A percentile compares a stretch with the other conserved stretches of the same genome.
Evolutionary conservation across 2,888 invertebrate species (phyloP).

Genomic region (Philhelius pedissequus): DNA sequence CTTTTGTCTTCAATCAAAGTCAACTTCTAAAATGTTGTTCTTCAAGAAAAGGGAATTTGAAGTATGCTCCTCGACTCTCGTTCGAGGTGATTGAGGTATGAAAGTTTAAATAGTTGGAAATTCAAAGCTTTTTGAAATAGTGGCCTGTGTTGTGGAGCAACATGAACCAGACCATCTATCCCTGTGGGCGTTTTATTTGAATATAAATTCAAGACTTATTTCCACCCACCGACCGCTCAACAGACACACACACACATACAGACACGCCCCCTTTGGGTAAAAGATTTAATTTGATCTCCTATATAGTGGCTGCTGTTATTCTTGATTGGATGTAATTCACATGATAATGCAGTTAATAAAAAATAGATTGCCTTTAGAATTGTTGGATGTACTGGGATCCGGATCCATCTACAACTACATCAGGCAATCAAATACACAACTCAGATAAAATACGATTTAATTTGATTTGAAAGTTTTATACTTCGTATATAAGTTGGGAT

Average conservation of each 20-base stretch:
- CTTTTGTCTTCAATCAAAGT: constrained; percentile 42
- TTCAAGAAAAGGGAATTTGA: constrained; percentile 27
- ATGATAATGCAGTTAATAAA: constrained; percentile 47
- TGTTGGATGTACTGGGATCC: not conserved
- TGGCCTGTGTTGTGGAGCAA: not conserved
- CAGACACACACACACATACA: not conserved
- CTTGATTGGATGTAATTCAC: constrained; percentile 51
- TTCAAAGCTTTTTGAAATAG: constrained; percentile 45
- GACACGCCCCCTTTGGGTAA: not conserved
- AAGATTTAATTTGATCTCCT: constrained; percentile 17
- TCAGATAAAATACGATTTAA: constrained; percentile 16
- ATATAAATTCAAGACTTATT: constrained; percentile 4
- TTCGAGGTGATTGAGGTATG: constrained; percentile 47
- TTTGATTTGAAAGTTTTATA: constrained; percentile 38
- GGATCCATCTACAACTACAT: not conserved
- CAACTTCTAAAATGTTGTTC: constrained; percentile 33
- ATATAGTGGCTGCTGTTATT: not conserved
- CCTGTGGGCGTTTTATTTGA: not conserved
- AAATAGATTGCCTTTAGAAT: constrained; percentile 8
- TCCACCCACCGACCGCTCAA: no score
- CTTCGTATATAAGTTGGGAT: not conserved
- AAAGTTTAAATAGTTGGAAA: constrained; percentile 57
- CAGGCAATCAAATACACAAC: constrained; percentile 19
- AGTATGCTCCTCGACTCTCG: constrained; percentile 20
- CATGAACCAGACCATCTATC: not conserved